Conservation (phyloP, 1,140 invertebrate species). For the Drosophila nigrodunni region DNA sequence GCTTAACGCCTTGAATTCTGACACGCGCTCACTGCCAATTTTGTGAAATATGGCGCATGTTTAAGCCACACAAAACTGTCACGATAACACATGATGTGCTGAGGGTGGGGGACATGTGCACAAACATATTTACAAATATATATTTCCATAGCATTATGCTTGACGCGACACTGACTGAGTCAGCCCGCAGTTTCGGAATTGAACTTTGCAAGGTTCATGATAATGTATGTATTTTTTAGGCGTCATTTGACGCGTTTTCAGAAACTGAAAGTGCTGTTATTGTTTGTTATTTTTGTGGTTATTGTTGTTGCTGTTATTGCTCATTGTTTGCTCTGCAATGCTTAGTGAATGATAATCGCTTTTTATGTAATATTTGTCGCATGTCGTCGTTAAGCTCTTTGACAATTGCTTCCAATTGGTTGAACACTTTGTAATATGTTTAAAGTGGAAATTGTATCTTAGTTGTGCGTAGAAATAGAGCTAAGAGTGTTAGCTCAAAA, state of each 20-base stretch:
- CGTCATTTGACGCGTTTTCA: conserved; percentile 71
- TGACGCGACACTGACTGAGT: conserved; percentile 45
- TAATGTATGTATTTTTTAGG: conserved; percentile 55
- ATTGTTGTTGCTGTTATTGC: conserved; percentile 11
- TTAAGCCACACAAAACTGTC: conserved; percentile 42
- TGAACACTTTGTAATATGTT: not conserved
- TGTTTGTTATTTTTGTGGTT: conserved; percentile 17
- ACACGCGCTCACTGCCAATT: conserved; percentile 66
- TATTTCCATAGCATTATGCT: conserved; percentile 22
- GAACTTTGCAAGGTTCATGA: conserved; percentile 56
- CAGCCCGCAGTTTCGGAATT: conserved; percentile 49
- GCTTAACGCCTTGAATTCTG: conserved; percentile 72
- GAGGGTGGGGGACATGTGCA: not conserved
- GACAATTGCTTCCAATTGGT: not conserved
- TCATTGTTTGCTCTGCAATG: conserved; percentile 46
- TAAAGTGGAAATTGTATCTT: not conserved
- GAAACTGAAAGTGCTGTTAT: conserved; percentile 40
- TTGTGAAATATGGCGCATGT: conserved; percentile 54
- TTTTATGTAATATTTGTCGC: conserved; percentile 21
- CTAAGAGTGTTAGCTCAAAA: no score
- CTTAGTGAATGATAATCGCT: conserved; percentile 27
- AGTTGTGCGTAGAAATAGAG: no score
- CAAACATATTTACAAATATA: conserved; percentile 8
- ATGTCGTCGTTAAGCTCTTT: not conserved
- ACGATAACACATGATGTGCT: conserved; percentile 24